These are phyloP conservation scores for Eurosta solidaginis DNA, from an alignment of 1,140 invertebrate genomes.

Conservation along the genomic window DNA sequence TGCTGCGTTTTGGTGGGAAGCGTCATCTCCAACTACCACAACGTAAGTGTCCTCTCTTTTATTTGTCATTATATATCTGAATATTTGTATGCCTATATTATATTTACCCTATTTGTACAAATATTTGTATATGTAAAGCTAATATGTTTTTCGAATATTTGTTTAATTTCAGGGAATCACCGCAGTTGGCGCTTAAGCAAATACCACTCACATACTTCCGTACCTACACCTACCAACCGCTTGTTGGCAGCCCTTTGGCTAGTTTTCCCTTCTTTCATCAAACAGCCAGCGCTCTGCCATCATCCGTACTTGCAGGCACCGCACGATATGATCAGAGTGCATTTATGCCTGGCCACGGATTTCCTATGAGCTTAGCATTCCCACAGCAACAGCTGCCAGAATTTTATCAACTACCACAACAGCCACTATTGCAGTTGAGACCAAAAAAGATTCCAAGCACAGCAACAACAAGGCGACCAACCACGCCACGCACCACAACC, in stretches of 20 bases:
- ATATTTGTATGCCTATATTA: too few relatives aligned
- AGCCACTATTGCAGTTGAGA: neutral
- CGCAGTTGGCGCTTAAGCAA: conserved; percentile 46
- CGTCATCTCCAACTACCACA: neutral
- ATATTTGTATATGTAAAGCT: neutral
- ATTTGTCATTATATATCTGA: neutral
- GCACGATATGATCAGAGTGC: conserved; percentile 38
- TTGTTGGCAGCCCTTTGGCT: conserved; percentile 41
- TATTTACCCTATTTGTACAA: neutral
- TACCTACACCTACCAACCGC: conserved; percentile 54
- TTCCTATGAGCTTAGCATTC: neutral
- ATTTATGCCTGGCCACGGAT: neutral
- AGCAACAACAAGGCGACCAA: neutral
- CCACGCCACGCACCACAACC: conserved; percentile 36
- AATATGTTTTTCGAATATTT: neutral
- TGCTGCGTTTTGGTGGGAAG: conserved; percentile 37
- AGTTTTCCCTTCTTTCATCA: conserved; percentile 45
- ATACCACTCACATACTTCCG: conserved; percentile 56
- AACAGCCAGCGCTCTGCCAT: conserved; percentile 38
- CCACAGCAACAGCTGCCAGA: neutral
- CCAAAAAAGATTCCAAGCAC: conserved; percentile 29
- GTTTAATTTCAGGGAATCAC: conserved; percentile 40
- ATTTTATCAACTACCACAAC: neutral
- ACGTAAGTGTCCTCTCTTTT: neutral
- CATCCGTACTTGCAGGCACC: conserved; percentile 40